Percentiles rank a stretch among this genome's conserved stretches.
These are phyloP conservation scores for Amaurobius ferox DNA, from an alignment of 2,888 invertebrate genomes.

Conservation along the genomic window DNA sequence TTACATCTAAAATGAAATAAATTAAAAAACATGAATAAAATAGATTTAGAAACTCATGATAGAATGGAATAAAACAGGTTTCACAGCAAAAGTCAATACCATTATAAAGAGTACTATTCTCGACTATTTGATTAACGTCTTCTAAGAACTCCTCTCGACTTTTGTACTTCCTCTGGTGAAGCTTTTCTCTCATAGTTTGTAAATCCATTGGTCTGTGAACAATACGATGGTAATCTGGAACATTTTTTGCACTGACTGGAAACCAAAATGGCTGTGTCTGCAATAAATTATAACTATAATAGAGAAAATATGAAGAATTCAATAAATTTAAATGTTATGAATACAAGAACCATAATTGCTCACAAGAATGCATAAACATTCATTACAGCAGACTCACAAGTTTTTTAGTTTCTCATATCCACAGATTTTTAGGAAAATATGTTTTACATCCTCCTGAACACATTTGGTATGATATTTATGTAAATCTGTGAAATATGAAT, in stretches of 20 bases:
- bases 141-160: slow-evolving; percentile 96
- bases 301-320: not conserved
- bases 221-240: slow-evolving; percentile 95
- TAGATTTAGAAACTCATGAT: too few relatives aligned
- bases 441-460: too few relatives aligned
- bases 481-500: too few relatives aligned
- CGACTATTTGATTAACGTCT: slow-evolving; percentile 96
- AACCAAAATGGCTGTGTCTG: slow-evolving; percentile 89
- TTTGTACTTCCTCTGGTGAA: slow-evolving; percentile 92
- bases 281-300: not conserved
- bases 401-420: too few relatives aligned
- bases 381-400: too few relatives aligned
- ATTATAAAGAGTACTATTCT: slow-evolving; percentile 95
- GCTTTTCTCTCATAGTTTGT: slow-evolving; percentile 94
- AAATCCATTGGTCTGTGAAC: slow-evolving; percentile 97
- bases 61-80: not conserved
- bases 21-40: not conserved
- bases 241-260: slow-evolving; percentile 95
- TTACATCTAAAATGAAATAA: not conserved
- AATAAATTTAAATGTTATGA: too few relatives aligned
- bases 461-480: too few relatives aligned
- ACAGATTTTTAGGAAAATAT: too few relatives aligned
- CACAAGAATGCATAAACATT: too few relatives aligned
- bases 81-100: slow-evolving; percentile 80
- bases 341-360: too few relatives aligned